These are phyloP conservation scores for Melanotaenia maccullochi DNA, from an alignment of 2,797 vertebrate species.

Conservation along the genomic window DNA sequence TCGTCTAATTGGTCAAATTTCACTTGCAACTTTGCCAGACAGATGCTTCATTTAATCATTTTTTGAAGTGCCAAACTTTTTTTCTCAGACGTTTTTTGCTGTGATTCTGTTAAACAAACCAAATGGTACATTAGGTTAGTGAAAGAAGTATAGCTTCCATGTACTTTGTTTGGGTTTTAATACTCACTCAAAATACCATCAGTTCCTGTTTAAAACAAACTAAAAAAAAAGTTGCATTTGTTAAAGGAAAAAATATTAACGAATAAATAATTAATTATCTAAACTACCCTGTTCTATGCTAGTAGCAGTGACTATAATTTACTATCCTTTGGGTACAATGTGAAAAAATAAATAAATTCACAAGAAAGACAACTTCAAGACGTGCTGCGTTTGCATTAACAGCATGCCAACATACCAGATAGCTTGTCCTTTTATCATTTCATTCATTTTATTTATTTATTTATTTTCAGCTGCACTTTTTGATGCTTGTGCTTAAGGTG, in stretches of 20 bases:
- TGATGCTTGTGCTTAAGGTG: constrained; percentile 51
- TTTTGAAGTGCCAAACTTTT: neutral
- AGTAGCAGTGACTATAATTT: neutral
- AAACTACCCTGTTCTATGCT: neutral
- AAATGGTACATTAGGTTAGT: neutral
- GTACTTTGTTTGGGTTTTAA: constrained; percentile 2
- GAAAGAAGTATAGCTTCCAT: neutral
- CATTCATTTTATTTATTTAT: neutral
- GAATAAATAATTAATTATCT: neutral
- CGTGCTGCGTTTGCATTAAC: constrained; percentile 51
- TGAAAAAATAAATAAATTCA: neutral
- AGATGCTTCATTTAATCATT: neutral
- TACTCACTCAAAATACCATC: constrained; percentile 1
- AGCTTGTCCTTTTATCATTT: constrained; percentile 35
- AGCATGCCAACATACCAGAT: constrained; percentile 49
- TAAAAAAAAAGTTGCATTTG: neutral
- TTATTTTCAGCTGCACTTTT: constrained; percentile 33
- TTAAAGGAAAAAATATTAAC: neutral
- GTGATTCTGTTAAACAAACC: neutral
- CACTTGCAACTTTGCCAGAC: neutral
- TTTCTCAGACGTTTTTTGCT: neutral
- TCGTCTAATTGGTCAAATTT: neutral
- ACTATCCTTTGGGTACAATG: neutral
- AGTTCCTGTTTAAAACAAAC: neutral
- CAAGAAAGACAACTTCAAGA: neutral